Evolutionary conservation across 2,113 vertebrate genomes (phyloP), one percentile per base, ranked within the genome.

Genomic region (Ochotona princeps): DNA sequence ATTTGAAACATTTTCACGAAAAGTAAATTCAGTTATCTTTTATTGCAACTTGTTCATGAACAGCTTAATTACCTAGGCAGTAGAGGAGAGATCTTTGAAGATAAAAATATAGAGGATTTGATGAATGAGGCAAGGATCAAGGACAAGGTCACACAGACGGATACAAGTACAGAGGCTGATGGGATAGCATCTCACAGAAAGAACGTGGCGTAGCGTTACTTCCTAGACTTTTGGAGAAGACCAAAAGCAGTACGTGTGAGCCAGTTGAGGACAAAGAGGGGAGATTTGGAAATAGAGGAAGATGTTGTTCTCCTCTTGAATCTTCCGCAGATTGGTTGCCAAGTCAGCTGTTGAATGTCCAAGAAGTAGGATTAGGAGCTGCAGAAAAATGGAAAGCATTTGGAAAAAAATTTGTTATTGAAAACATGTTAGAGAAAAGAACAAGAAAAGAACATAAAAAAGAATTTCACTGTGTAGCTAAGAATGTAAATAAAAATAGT

Each of bases 71-170:
- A 47, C n/a, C 72, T 66, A 25, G 70, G 60, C 26, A 83, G 69
- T 7, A 26, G 61, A 93, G 61, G 79, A 70, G 54, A 49, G 66
- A 57, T 60, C 17, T 63, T 89, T 87, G 84, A 76, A 82, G 81
- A 73, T 82, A 23, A 89, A 78, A 30, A 65, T 63, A 80, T n/a
- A 30, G 69, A 63, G 57, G 35, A 20, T 23, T 28, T 83, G 60
- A 79, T 75, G 26, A 47, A 35, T 70, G 83, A 74, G 44, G 30
- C 21, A 47, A 90, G 47, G 38, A 61, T 78, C 44, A 28, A 49
- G 65, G 72, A 44, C 4, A 66, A 60, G 74, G 9, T 69, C 49
- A 25, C 44, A 30, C 18, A 38, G 14, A 93, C 23, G 72, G 26
- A 26, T 2, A 4, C 47, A 13, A 12, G 26, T 23, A 6, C 30